Evolutionary conservation across 2,888 invertebrate genomes (phyloP).

Genomic region (Tricholauxania praeusta): DNA sequence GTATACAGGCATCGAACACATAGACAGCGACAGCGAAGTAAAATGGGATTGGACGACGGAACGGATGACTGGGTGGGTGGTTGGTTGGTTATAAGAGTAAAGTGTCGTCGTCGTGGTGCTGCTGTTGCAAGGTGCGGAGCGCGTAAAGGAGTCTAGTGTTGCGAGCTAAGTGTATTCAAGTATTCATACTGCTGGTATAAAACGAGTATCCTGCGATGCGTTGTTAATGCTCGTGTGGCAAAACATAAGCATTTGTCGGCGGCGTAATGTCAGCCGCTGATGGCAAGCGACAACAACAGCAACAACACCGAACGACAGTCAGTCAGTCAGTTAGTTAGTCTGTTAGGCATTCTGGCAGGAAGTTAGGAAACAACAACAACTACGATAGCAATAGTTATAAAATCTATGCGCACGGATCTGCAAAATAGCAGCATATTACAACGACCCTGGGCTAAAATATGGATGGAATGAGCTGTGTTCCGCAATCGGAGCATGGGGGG

Average conservation of each 20-base stretch:
- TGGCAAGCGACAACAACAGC: conserved; percentile 25
- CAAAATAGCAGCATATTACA: conserved; percentile 10
- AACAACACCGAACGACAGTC: not conserved
- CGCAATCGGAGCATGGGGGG: not conserved
- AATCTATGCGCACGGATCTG: conserved; percentile 26
- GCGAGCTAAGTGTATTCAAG: conserved; percentile 37
- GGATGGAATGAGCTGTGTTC: not conserved
- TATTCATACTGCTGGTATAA: conserved; percentile 30
- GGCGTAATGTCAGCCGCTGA: conserved; percentile 18
- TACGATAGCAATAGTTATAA: conserved; percentile 25
- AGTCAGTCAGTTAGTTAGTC: conserved; percentile 17
- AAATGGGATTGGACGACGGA: not conserved
- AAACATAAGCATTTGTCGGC: conserved; percentile 26
- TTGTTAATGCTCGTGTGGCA: conserved; percentile 31
- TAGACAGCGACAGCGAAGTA: too few relatives aligned
- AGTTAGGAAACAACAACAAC: not conserved
- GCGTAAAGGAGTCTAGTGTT: conserved; percentile 16
- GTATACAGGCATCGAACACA: too few relatives aligned
- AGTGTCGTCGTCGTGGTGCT: not conserved
- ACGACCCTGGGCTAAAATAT: conserved; percentile 20
- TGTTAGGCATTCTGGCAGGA: not conserved
- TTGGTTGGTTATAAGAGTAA: not conserved
- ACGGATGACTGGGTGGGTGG: not conserved
- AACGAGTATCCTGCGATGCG: conserved; percentile 33
- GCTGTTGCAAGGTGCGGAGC: conserved; percentile 12